Base-by-base conservation (phyloP, 2,113 vertebrate genomes). In the Dissostichus mawsoni region DNA sequence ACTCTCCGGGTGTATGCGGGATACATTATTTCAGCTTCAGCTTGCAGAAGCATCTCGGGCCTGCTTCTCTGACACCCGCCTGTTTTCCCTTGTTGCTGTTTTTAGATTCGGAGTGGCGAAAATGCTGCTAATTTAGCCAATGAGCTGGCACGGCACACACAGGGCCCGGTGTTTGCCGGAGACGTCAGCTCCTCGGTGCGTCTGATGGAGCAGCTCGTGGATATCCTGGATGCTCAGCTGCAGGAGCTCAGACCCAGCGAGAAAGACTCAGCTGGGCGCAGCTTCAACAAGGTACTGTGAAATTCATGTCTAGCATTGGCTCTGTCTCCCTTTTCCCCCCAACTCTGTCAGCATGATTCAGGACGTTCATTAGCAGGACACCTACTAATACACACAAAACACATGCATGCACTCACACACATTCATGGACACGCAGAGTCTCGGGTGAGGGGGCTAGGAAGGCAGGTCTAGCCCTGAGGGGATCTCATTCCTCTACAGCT, bases 111-210 rank as follows among this genome's bases (percentile, higher is more conserved):
- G 90, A 99, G 97, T 65, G 98, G 98, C 36, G 98, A 99, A 93
- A 99, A 99, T 11, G 98, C 98, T 12, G 98, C 98, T 74, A 98
- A 96, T 91, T 95, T 99, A 81, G 98, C 98, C 93, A 99, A 99
- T 57, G 98, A 99, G 92, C 93, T 99, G 94, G 98, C 98, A 63
- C 96, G 96, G 66, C 97, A 98, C 93, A 99, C 98, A 76, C 97
- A 98, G 95, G 97, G 97, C 69, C 96, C 96, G 0, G 97, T 99
- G 84, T 99, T 98, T 25, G 97, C 98, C 8, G 98, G 98, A 0
- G 98, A 99, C 74, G 96, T 99, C 64, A 98, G 97, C 73, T 99
- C 97, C n/a, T 97, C 98, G 0, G 97, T 99, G 86, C 96, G 97
- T 23, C 89, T 99, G 64, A 99, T 99, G 98, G 98, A 99, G 89